These are phyloP conservation scores for Aricia agestis DNA, from an alignment of 1,140 invertebrate genomes.

Conservation along the genomic window DNA sequence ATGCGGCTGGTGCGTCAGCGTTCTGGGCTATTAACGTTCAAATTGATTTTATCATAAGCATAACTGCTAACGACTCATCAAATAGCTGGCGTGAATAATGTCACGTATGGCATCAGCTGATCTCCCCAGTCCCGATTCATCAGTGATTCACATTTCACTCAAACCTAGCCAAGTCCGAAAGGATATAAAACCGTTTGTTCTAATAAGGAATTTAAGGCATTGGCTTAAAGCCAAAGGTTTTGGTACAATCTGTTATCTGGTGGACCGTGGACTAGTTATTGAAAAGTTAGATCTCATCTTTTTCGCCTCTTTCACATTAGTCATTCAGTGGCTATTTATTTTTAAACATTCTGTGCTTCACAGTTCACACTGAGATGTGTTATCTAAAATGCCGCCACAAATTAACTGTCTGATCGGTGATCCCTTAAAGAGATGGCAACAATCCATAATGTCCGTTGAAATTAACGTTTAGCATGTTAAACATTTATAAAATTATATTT, in stretches of 20 bases:
- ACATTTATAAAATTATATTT: constrained; percentile 9
- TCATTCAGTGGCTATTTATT: too few species aligned
- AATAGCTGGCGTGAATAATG: not conserved
- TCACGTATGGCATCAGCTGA: not conserved
- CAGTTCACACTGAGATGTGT: not conserved
- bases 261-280: too few species aligned
- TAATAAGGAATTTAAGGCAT: too few species aligned
- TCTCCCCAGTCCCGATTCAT: not conserved
- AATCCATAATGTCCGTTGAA: constrained; percentile 3
- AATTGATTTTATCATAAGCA: not conserved
- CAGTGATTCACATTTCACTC: not conserved
- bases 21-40: not conserved
- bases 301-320: not conserved
- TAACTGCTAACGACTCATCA: not conserved
- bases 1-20: not conserved
- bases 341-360: too few species aligned
- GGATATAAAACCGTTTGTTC: too few species aligned
- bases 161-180: not conserved
- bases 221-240: too few species aligned
- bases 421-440: not conserved
- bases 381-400: not conserved
- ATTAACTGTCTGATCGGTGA: not conserved
- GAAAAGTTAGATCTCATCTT: not conserved
- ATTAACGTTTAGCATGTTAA: not conserved
- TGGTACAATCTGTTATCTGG: too few species aligned